These are phyloP conservation scores for Myrmecophaga tridactyla DNA, from an alignment of 2,113 vertebrate species.

Conservation along the genomic window DNA sequence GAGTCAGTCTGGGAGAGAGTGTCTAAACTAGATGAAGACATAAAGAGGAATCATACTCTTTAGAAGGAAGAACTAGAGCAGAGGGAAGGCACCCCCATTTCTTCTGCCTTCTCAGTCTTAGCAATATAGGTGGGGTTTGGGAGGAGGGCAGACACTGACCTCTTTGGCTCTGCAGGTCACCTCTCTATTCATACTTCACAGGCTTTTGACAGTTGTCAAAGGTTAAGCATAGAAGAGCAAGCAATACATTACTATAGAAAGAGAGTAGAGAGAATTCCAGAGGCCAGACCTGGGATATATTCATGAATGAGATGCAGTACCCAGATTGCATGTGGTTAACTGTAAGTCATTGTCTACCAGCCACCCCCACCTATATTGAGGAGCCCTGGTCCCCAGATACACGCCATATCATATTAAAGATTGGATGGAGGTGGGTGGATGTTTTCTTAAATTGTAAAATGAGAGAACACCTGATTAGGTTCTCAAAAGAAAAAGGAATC, in stretches of 20 bases:
- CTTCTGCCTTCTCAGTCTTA: background rate
- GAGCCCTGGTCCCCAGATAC: background rate
- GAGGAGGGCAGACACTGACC: background rate
- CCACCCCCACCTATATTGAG: background rate
- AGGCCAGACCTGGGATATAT: background rate
- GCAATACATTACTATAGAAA: background rate
- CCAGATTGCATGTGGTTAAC: too few species aligned
- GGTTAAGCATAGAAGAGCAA: background rate
- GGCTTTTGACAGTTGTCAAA: background rate
- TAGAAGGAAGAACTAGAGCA: background rate
- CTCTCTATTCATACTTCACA: background rate
- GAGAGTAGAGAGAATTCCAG: background rate
- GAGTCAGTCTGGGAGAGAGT: background rate
- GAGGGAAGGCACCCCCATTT: background rate
- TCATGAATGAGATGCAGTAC: background rate
- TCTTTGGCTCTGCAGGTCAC: background rate
- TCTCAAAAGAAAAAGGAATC: background rate
- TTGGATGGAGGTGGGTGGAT: too few species aligned
- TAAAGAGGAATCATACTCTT: background rate
- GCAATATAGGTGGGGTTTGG: background rate
- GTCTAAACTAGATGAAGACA: background rate
- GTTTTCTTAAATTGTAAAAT: background rate
- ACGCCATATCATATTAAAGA: rapidly evolving
- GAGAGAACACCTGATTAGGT: background rate
- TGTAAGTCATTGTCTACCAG: background rate